Percentiles rank a stretch among this genome's conserved stretches.
Conservation (phyloP, 2,797 vertebrate species). For the Apodemus agrarius region DNA sequence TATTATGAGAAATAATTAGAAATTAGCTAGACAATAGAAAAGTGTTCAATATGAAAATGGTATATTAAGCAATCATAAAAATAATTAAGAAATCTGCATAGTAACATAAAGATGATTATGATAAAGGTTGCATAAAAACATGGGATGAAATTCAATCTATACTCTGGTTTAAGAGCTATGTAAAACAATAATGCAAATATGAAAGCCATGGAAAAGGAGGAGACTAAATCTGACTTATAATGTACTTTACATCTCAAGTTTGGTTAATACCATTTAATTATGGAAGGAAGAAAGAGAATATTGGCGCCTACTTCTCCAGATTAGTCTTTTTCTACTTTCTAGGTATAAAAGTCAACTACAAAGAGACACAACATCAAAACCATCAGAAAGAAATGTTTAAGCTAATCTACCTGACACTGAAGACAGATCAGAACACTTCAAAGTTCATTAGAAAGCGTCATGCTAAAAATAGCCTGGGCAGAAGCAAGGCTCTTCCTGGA, state of each 20-base stretch:
- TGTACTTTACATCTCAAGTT: slow-evolving; percentile 12
- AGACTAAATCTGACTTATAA: slow-evolving; percentile 18
- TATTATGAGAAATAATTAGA: slow-evolving; percentile 54
- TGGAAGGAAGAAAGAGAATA: not conserved
- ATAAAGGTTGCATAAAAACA: slow-evolving; percentile 50
- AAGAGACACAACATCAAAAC: slow-evolving; percentile 26
- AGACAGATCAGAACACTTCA: slow-evolving; percentile 28
- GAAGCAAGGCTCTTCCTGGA: not conserved
- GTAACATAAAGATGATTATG: slow-evolving; percentile 47
- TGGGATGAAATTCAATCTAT: not conserved
- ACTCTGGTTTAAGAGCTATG: not conserved
- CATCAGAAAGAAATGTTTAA: slow-evolving; percentile 37
- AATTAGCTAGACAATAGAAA: slow-evolving; percentile 54
- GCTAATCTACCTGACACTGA: not conserved
- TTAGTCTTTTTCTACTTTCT: slow-evolving; percentile 52
- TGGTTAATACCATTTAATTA: slow-evolving; percentile 49
- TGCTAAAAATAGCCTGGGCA: not conserved
- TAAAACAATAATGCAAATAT: slow-evolving; percentile 25
- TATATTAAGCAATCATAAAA: slow-evolving; percentile 51
- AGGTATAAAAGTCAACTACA: not conserved
- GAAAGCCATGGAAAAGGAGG: not conserved
- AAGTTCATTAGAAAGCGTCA: slow-evolving; percentile 34
- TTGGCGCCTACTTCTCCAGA: not conserved
- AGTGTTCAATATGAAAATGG: slow-evolving; percentile 31
- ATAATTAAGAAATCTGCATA: slow-evolving; percentile 39